phyloP scores from a whole-genome alignment of 53 echinoderm and acorn worm species.

The Stichopus horrens region DNA sequence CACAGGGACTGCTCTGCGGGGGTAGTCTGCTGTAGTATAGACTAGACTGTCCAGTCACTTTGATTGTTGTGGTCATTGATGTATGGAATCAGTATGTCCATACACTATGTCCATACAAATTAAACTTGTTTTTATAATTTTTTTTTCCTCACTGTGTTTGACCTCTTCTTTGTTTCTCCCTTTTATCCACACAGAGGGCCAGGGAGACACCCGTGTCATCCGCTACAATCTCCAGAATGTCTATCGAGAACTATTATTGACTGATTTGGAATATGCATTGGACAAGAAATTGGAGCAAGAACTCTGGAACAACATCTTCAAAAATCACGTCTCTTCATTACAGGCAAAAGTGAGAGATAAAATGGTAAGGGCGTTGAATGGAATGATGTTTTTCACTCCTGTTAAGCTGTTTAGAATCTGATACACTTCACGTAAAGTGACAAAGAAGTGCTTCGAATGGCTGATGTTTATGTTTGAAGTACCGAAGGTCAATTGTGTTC shows the following conservation, averaged over 20 bases:
- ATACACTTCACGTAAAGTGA: neutral
- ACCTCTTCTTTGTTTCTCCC: neutral
- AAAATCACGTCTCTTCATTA: slow-evolving; percentile 92
- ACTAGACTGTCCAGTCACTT: no score
- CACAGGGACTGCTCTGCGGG: no score
- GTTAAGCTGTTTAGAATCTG: neutral
- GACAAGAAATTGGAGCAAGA: slow-evolving; percentile 98
- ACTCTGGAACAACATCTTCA: slow-evolving; percentile 96
- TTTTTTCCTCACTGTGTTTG: neutral
- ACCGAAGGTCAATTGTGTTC: no score
- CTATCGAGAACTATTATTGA: slow-evolving; percentile 77
- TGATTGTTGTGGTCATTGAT: no score
- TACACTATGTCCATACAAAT: no score
- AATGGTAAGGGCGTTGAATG: slow-evolving; percentile 58
- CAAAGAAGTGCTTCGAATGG: neutral
- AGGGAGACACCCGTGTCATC: slow-evolving; percentile 88
- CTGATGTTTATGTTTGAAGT: neutral
- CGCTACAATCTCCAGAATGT: slow-evolving; percentile 87
- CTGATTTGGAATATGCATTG: slow-evolving; percentile 82
- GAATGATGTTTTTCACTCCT: neutral
- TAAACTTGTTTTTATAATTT: no score
- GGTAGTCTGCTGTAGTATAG: no score
- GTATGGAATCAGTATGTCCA: no score
- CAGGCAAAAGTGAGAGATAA: slow-evolving; percentile 93
- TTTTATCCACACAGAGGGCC: slow-evolving; percentile 69